phyloP scores from a whole-genome alignment of 2,797 vertebrate species.

The Luscinia luscinia region DNA sequence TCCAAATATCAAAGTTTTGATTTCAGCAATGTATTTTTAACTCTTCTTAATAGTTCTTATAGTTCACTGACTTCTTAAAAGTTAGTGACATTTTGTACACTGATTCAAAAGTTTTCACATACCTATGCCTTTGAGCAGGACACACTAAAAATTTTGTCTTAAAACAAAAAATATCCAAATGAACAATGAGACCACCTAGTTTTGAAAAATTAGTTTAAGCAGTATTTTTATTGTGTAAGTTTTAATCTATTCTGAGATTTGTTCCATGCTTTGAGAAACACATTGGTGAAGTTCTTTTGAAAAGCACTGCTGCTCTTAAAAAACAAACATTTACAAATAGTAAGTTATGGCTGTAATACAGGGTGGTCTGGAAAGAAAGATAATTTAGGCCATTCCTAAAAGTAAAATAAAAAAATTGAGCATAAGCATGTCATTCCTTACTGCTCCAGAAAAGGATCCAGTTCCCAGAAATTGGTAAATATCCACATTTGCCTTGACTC shows the following conservation, averaged over 20 bases:
- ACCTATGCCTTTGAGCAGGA: background rate
- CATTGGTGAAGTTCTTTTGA: background rate
- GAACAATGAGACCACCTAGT: background rate
- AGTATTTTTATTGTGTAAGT: background rate
- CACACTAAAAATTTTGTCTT: background rate
- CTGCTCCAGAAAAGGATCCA: background rate
- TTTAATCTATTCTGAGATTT: background rate
- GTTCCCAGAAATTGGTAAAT: background rate
- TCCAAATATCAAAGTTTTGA: background rate
- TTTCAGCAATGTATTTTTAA: background rate
- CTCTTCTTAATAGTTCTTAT: background rate
- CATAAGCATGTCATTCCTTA: background rate
- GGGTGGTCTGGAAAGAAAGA: slow-evolving; percentile 20
- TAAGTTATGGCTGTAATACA: background rate
- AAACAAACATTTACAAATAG: slow-evolving; percentile 5
- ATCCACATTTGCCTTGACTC: background rate
- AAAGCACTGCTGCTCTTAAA: background rate
- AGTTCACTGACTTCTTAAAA: background rate
- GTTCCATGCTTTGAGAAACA: background rate
- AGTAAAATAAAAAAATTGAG: background rate
- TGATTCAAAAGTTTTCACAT: background rate
- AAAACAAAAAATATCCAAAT: background rate
- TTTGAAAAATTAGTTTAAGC: background rate
- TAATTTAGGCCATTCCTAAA: background rate
- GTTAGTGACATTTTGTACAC: background rate